Base-by-base conservation (phyloP, 2,888 invertebrate genomes). In the Metacarcinus magister region DNA sequence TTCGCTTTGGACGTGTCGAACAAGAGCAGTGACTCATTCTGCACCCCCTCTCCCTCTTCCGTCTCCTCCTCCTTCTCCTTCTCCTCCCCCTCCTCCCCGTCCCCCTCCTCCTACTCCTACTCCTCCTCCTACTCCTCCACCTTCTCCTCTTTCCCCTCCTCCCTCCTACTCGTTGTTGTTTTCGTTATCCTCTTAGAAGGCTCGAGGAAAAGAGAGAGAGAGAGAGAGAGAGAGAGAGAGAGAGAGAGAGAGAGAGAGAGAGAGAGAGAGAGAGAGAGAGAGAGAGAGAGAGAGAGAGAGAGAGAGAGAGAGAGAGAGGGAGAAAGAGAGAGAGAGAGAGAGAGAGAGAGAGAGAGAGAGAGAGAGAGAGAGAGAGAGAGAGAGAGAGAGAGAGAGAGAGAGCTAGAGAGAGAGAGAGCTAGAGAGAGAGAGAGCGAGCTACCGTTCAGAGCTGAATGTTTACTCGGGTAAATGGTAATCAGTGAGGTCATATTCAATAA, bases 311-410 rank as follows among this genome's bases (percentile, higher is more conserved):
- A n/a, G n/a, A n/a, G n/a, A n/a, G n/a, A n/a, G n/a, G n/a, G n/a
- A n/a, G n/a, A n/a, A n/a, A n/a, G n/a, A n/a, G n/a, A n/a, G n/a
- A n/a, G n/a, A n/a, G n/a, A n/a, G n/a, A n/a, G n/a, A n/a, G n/a
- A n/a, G n/a, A n/a, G n/a, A n/a, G n/a, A n/a, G n/a, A n/a, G n/a
- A n/a, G n/a, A n/a, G n/a, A n/a, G n/a, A n/a, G n/a, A n/a, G n/a
- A n/a, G n/a, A n/a, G n/a, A n/a, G 54, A 54, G 54, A 54, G 54
- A 54, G 54, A 54, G 54, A 54, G 54, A 54, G 54, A 54, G 67
- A 67, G 67, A 67, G 67, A 67, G n/a, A n/a, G 67, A 67, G 67
- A 67, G 67, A 67, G 82, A 82, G 82, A 82, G 82, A 82, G 82
- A 82, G 82, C 28, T 28, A 82, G 28, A 75, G 75, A 75, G 75